Base-by-base conservation (phyloP, 2,888 invertebrate genomes). In the Tenthredo distinguenda region DNA sequence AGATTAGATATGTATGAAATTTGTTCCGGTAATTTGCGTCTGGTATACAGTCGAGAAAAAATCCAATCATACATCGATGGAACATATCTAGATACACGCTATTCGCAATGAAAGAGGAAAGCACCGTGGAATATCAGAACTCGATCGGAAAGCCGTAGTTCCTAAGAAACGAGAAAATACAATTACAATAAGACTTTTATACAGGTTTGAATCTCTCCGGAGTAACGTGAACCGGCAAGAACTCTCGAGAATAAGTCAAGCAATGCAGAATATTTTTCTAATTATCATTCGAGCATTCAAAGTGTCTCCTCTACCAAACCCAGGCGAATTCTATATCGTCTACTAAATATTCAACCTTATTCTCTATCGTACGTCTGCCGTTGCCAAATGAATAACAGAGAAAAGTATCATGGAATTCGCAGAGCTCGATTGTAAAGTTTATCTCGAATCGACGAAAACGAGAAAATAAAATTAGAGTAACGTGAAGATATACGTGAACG, bases 381-480 rank as follows among this genome's bases (percentile, higher is more conserved):
- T 55, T 55, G 7, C 7, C n/a, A 55, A 37, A 37, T 71, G 37
- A 71, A 71, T 34, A 37, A 37, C 15, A n/a, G 10, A n/a, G 37
- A 37, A 12, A n/a, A 18, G 10, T 47, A 43, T 47, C 40, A 31
- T 15, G 15, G 76, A 10, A 26, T 43, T 34, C 9, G n/a, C 4
- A 18, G 18, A 34, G n/a, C 21, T 55, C 10, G n/a, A 77, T 77
- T 77, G 77, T 18, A 2, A 77, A 50, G 50, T 77, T 77, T 18
- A 40, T 77, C 77, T 34, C 15, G 18, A 31, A 34, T 55, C 55
- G 34, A 55, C 31, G 15, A 77, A n/a, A 31, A 9, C 77, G 50
- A 77, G 50, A n/a, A 7, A n/a, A 77, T 77, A 55, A 55, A 31
- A 34, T 77, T 77, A 55, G 34, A 34, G 9, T 34, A n/a, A 31